These are phyloP conservation scores for Propithecus coquereli DNA, from an alignment of 2,113 vertebrate genomes.

Conservation along the genomic window DNA sequence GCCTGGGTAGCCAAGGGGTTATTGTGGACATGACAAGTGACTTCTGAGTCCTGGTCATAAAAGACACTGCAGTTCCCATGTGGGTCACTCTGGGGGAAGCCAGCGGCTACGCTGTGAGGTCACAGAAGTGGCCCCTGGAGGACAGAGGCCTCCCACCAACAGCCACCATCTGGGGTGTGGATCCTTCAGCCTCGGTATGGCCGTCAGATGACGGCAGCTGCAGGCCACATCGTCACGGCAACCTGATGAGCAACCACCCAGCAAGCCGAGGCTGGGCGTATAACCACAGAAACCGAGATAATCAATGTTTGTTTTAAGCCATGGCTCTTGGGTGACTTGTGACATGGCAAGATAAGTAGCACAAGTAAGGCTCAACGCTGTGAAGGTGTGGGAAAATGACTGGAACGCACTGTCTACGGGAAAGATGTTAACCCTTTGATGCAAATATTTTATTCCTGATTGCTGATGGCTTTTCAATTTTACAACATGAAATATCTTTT, in stretches of 20 bases:
- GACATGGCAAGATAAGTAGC: not conserved
- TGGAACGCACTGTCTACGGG: not conserved
- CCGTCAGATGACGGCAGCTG: not conserved
- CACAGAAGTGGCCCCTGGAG: not conserved
- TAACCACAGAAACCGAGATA: not conserved
- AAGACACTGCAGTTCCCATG: not conserved
- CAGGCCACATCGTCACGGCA: not conserved
- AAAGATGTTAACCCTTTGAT: not conserved
- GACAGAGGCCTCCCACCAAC: not conserved
- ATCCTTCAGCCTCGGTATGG: not conserved
- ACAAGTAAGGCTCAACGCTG: not conserved
- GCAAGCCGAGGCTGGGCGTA: not conserved
- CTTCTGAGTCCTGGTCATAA: not conserved
- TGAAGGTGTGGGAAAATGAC: not conserved
- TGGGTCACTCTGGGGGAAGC: not conserved
- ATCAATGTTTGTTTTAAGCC: not conserved
- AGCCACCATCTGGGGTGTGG: not conserved
- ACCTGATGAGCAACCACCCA: too few species aligned
- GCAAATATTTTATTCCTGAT: not conserved
- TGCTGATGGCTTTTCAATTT: not conserved
- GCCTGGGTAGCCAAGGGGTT: fast-evolving
- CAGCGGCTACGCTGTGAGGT: not conserved
- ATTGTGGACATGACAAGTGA: not conserved
- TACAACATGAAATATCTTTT: fast-evolving
- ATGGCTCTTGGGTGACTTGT: not conserved